A percentile compares a stretch with the other conserved stretches of the same genome.
These are phyloP conservation scores for Ectemnius lituratus DNA, from an alignment of 2,888 invertebrate genomes.

Conservation along the genomic window DNA sequence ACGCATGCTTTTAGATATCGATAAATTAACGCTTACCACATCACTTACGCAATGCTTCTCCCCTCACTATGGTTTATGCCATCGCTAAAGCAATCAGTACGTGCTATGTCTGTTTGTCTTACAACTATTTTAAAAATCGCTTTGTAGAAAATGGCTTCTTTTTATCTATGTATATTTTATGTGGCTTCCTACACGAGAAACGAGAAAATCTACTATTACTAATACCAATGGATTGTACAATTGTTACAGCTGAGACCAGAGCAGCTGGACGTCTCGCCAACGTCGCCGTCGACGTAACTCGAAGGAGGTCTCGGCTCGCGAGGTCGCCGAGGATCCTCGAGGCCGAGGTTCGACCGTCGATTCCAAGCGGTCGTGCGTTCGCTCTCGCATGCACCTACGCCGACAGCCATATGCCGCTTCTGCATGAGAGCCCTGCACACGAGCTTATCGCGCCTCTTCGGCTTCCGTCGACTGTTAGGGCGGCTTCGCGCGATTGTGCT, in stretches of 20 bases:
- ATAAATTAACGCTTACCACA: too few relatives aligned
- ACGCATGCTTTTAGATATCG: too few relatives aligned
- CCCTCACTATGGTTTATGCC: too few relatives aligned
- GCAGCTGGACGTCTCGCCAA: constrained; percentile 44
- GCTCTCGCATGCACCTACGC: constrained; percentile 34
- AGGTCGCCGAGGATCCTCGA: constrained; percentile 51
- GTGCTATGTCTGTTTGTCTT: too few relatives aligned
- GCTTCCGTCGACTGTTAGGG: constrained; percentile 9
- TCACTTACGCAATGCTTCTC: too few relatives aligned
- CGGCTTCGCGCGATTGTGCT: constrained; percentile 4
- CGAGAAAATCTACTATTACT: neutral
- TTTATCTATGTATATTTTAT: too few relatives aligned
- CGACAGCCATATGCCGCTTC: constrained; percentile 34
- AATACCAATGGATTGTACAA: constrained; percentile 28
- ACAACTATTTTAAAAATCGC: too few relatives aligned
- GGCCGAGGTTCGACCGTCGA: constrained; percentile 45
- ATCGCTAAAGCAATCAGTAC: too few relatives aligned
- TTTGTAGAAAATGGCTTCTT: too few relatives aligned
- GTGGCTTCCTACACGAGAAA: too few relatives aligned
- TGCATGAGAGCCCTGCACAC: constrained; percentile 18
- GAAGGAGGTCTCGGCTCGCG: constrained; percentile 44
- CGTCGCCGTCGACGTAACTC: constrained; percentile 74
- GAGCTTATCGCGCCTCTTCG: constrained; percentile 11
- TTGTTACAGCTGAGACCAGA: constrained; percentile 79
- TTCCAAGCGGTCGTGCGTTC: constrained; percentile 35